Conservation (phyloP, 1,140 invertebrate genomes). For the Lineus longissimus region DNA sequence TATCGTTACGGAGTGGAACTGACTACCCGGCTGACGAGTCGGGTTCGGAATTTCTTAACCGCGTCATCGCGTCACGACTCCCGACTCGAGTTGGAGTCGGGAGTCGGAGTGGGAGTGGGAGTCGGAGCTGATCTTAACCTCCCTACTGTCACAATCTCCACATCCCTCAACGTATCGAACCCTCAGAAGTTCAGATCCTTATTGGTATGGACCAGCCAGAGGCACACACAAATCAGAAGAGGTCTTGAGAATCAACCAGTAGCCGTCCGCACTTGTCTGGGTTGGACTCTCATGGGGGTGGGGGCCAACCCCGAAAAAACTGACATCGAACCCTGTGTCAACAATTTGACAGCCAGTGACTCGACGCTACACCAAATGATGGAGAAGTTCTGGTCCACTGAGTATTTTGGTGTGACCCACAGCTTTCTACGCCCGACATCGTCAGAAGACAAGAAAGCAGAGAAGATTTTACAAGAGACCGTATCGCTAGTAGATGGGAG, state of each 20-base stretch:
- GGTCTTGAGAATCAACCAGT: neutral
- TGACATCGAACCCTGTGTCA: too few species aligned
- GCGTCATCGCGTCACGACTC: too few species aligned
- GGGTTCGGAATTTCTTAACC: too few species aligned
- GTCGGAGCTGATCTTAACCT: too few species aligned
- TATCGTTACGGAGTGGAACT: too few species aligned
- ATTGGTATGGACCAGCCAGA: conserved; percentile 5
- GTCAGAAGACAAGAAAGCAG: neutral
- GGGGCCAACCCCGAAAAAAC: neutral
- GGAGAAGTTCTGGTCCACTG: neutral
- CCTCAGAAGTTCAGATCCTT: neutral
- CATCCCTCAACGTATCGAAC: too few species aligned
- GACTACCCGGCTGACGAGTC: too few species aligned
- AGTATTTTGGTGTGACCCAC: neutral
- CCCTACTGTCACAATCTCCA: too few species aligned
- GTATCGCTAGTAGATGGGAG: neutral
- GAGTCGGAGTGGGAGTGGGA: too few species aligned
- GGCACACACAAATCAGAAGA: neutral
- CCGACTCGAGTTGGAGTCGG: too few species aligned
- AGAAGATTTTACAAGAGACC: neutral
- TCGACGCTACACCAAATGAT: too few species aligned
- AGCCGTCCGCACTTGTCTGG: neutral
- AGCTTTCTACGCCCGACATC: neutral
- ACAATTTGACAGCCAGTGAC: too few species aligned
- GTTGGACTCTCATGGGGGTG: neutral